Evolutionary conservation across 1,140 invertebrate genomes (phyloP).

Genomic region (Ceratina calcarata): DNA sequence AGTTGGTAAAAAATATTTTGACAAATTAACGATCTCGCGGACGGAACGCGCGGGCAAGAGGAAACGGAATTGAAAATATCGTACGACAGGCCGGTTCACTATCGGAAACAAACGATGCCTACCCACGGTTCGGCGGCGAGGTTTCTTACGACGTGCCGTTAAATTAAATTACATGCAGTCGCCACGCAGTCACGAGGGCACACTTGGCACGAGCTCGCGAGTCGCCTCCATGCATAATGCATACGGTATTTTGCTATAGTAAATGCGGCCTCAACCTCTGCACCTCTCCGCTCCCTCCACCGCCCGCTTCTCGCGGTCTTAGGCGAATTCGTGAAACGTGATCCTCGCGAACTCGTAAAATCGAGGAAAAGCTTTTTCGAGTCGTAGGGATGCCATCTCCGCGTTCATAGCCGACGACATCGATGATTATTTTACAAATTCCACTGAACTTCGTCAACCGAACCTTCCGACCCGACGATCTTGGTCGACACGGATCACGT

Average conservation of each 20-base stretch:
- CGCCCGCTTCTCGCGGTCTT: too few species aligned
- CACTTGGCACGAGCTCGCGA: slow-evolving; percentile 75
- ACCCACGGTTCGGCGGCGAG: slow-evolving; percentile 11
- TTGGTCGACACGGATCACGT: too few species aligned
- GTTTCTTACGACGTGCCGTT: slow-evolving; percentile 74
- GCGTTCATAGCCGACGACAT: not conserved
- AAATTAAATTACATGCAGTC: slow-evolving; percentile 79
- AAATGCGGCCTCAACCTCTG: slow-evolving; percentile 52
- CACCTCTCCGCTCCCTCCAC: not conserved
- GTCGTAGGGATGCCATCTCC: not conserved
- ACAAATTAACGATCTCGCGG: not conserved
- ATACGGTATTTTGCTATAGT: slow-evolving; percentile 76
- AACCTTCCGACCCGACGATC: too few species aligned
- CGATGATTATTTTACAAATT: too few species aligned
- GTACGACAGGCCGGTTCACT: not conserved
- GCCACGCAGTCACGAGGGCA: slow-evolving; percentile 74
- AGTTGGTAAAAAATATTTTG: not conserved
- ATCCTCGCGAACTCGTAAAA: not conserved
- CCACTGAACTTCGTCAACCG: too few species aligned
- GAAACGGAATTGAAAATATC: slow-evolving; percentile 5
- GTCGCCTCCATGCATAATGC: slow-evolving; percentile 75
- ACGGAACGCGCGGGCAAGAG: not conserved
- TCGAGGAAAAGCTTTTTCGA: not conserved
- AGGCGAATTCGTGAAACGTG: slow-evolving; percentile 54
- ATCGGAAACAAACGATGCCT: slow-evolving; percentile 9